Conservation (phyloP, 2,797 vertebrate genomes). For the Graptemys geographica region DNA sequence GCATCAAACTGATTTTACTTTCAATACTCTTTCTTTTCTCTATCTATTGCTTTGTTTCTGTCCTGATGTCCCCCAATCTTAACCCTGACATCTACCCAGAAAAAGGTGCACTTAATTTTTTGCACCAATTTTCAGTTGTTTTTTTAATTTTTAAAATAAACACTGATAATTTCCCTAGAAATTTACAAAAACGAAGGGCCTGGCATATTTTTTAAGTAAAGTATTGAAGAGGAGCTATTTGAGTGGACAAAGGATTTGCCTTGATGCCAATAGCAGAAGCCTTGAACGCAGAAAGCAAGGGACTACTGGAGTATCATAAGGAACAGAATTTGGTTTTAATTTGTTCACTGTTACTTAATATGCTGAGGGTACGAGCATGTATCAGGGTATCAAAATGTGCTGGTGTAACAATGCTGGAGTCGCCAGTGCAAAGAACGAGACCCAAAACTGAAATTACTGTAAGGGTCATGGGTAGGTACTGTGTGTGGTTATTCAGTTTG, state of each 20-base stretch:
- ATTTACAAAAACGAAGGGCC: background rate
- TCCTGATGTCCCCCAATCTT: background rate
- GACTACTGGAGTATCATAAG: rapidly evolving
- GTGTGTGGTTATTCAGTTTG: background rate
- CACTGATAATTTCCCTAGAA: background rate
- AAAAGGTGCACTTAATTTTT: background rate
- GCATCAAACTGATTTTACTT: background rate
- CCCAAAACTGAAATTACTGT: background rate
- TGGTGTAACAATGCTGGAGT: background rate
- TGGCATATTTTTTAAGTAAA: background rate
- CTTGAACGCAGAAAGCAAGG: background rate
- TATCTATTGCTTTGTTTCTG: background rate
- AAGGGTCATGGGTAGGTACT: background rate
- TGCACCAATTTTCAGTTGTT: background rate
- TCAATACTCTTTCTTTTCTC: background rate
- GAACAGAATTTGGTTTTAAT: background rate
- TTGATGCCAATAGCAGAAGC: rapidly evolving
- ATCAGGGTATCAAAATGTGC: background rate
- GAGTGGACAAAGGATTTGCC: rapidly evolving
- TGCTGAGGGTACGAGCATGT: background rate
- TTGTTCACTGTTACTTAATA: background rate
- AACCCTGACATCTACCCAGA: background rate
- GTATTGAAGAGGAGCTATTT: background rate
- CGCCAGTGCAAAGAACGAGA: background rate
- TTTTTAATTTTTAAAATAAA: background rate